A percentile compares a stretch with the other conserved stretches of the same genome.
Evolutionary conservation across 2,797 vertebrate species (phyloP).

Genomic region (Numenius phaeopus): DNA sequence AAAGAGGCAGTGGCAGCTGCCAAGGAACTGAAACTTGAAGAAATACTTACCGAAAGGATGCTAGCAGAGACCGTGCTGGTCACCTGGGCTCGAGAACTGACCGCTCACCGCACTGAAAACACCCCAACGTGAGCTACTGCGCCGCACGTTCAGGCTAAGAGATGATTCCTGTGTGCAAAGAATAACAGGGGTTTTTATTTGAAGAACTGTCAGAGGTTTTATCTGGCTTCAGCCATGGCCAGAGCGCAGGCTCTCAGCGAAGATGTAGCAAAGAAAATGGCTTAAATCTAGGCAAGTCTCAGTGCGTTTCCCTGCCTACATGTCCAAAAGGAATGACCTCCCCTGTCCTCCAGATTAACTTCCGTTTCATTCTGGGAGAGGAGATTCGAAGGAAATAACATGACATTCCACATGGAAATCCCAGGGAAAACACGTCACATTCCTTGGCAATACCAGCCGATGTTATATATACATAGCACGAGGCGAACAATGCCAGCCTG

Average conservation of each 20-base stretch:
- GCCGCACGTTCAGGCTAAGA: not conserved
- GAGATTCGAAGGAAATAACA: conserved; percentile 56
- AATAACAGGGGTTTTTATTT: not conserved
- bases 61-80: not conserved
- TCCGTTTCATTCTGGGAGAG: not conserved
- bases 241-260: not conserved
- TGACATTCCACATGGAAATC: conserved; percentile 65
- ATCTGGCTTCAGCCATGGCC: not conserved
- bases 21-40: not conserved
- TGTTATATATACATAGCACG: not conserved
- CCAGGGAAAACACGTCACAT: not conserved
- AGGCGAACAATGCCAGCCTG: conserved; percentile 8
- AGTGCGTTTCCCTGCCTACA: not conserved
- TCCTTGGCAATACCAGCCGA: conserved; percentile 9
- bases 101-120: not conserved
- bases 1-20: not conserved
- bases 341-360: not conserved
- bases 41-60: not conserved
- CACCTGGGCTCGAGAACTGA: not conserved
- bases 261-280: not conserved
- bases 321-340: not conserved
- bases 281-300: not conserved
- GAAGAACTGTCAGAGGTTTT: not conserved
- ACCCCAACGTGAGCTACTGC: not conserved
- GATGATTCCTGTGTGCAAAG: not conserved